Evolutionary conservation across 1,140 invertebrate species (phyloP).

Genomic region (Ptiloglossa arizonensis): DNA sequence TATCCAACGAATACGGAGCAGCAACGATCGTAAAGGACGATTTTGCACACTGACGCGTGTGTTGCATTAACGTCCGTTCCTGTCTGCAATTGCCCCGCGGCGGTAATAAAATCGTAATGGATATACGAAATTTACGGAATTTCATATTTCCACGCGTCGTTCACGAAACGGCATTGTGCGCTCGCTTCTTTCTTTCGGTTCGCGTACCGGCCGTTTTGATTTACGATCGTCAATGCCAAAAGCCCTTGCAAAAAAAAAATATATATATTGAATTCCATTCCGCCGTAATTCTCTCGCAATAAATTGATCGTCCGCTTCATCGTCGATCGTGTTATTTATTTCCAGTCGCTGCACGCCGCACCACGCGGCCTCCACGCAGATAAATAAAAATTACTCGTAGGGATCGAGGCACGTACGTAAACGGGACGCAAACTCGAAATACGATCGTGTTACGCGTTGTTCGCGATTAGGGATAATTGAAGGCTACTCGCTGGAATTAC

Average conservation of each 20-base stretch:
- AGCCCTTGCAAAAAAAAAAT: not conserved
- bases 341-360: too few species aligned
- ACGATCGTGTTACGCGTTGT: too few species aligned
- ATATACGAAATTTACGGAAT: conserved; percentile 7
- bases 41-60: not conserved
- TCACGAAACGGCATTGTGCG: not conserved
- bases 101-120: conserved; percentile 10
- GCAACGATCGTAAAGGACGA: not conserved
- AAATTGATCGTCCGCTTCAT: not conserved
- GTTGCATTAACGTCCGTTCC: not conserved
- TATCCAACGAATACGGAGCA: not conserved
- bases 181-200: not conserved
- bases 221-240: not conserved
- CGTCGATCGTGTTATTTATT: not conserved
- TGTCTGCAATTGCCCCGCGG: not conserved
- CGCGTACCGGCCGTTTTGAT: not conserved
- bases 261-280: not conserved
- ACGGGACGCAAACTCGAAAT: too few species aligned
- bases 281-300: not conserved
- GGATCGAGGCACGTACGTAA: too few species aligned
- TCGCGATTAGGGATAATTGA: too few species aligned
- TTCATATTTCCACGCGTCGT: not conserved
- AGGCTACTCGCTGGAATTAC: too few species aligned
- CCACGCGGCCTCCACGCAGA: rapidly evolving
- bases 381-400: not conserved